Evolutionary conservation across 2,888 invertebrate genomes (phyloP).

Genomic region (Cephus spinipes): DNA sequence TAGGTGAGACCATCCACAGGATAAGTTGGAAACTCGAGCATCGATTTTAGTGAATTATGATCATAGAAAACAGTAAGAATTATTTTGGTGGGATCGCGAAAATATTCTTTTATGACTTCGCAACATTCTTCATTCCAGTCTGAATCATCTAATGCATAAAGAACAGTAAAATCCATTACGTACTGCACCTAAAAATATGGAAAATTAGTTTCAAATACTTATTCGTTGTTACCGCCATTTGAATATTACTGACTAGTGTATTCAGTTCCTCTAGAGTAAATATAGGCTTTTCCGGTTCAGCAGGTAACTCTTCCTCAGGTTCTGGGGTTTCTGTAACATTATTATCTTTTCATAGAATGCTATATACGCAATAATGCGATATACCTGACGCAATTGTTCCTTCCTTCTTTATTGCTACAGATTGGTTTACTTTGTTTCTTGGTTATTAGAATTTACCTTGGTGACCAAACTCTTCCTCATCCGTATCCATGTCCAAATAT

Average conservation of each 20-base stretch:
- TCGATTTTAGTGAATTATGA: conserved; percentile 70
- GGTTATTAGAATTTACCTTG: conserved; percentile 46
- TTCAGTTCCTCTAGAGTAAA: conserved; percentile 75
- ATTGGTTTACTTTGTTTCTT: neutral
- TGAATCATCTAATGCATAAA: conserved; percentile 78
- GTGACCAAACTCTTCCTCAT: conserved; percentile 60
- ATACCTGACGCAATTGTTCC: no score
- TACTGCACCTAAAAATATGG: conserved; percentile 54
- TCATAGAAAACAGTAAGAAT: conserved; percentile 76
- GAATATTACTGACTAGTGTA: conserved; percentile 65
- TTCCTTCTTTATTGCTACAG: neutral
- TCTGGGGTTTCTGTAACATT: conserved; percentile 58
- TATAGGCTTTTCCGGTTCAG: conserved; percentile 70
- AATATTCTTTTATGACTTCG: conserved; percentile 74
- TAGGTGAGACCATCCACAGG: conserved; percentile 76
- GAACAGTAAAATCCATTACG: conserved; percentile 76
- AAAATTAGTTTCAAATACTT: neutral
- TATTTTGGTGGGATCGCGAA: conserved; percentile 72
- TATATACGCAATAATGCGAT: no score
- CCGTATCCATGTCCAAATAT: conserved; percentile 62
- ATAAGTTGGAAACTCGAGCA: conserved; percentile 71
- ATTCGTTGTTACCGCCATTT: conserved; percentile 1
- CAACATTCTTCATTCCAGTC: conserved; percentile 79
- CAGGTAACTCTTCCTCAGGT: conserved; percentile 59
- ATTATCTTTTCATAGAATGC: neutral